Conservation (phyloP, 2,113 vertebrate genomes). For the Leuciscus idus region DNA sequence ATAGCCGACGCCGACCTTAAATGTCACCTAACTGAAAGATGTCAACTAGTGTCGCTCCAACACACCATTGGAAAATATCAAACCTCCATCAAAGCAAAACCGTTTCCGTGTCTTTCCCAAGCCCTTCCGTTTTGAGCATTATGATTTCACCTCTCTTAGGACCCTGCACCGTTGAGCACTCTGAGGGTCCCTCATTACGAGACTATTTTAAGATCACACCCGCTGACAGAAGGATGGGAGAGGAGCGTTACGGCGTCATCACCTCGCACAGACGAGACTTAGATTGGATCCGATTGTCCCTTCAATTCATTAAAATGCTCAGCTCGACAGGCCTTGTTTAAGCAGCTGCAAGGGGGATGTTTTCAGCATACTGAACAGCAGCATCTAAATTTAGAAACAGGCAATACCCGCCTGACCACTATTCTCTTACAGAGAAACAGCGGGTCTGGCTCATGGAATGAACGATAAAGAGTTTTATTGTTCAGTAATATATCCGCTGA, state of each 20-base stretch:
- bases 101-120: neutral
- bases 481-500: neutral
- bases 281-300: constrained; percentile 38
- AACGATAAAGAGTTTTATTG: neutral
- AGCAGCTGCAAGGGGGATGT: constrained; percentile 58
- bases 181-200: constrained; percentile 42
- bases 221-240: constrained; percentile 63
- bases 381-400: constrained; percentile 61
- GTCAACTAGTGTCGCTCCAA: constrained; percentile 9
- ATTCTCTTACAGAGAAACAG: constrained; percentile 20
- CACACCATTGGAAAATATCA: constrained; percentile 5
- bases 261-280: constrained; percentile 52
- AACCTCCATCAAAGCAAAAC: neutral
- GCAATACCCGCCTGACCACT: constrained; percentile 17
- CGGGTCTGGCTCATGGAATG: neutral
- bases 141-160: neutral
- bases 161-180: neutral
- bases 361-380: constrained; percentile 56
- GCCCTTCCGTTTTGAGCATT: neutral
- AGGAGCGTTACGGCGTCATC: constrained; percentile 61
- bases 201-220: constrained; percentile 63
- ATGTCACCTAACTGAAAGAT: constrained; percentile 10
- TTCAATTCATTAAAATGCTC: constrained; percentile 61
- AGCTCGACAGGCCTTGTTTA: constrained; percentile 63
- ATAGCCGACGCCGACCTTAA: neutral